Conservation (phyloP, 2,888 invertebrate genomes). For the Hyposoter dolosus region DNA sequence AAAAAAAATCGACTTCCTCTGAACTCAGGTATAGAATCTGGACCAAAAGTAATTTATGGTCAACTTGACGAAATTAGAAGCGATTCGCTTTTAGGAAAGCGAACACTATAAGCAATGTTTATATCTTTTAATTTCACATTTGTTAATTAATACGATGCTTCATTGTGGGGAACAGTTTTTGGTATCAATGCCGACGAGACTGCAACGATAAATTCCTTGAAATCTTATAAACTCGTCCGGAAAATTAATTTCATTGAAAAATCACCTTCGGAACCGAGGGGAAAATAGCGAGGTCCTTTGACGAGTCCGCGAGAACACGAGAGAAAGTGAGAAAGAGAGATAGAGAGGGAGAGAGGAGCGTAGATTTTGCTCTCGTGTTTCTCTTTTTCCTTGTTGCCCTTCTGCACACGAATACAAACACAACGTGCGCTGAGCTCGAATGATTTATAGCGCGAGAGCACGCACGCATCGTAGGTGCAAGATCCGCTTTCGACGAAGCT, state of each 20-base stretch:
- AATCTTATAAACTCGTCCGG: background rate
- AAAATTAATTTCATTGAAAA: background rate
- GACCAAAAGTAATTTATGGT: background rate
- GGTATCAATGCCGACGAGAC: background rate
- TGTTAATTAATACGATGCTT: background rate
- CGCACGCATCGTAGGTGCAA: conserved; percentile 75
- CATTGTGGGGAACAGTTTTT: background rate
- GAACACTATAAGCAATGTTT: background rate
- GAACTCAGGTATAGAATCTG: background rate
- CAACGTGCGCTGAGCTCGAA: conserved; percentile 54
- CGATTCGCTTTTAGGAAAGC: background rate
- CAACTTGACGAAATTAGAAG: background rate
- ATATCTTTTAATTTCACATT: background rate
- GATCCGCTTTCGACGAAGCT: conserved; percentile 54
- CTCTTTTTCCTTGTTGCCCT: conserved; percentile 35
- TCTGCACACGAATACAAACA: conserved; percentile 45
- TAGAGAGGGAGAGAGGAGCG: conserved; percentile 34
- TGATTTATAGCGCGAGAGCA: conserved; percentile 80
- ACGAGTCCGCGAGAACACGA: conserved; percentile 2
- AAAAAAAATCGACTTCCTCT: background rate
- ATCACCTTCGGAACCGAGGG: background rate
- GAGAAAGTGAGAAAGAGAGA: background rate
- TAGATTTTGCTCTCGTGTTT: conserved; percentile 40
- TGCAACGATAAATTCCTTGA: background rate
- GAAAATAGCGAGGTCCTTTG: background rate